Percentiles rank a stretch among this genome's conserved stretches.
Evolutionary conservation across 2,797 vertebrate genomes (phyloP).

Genomic region (Darevskia mixta): DNA sequence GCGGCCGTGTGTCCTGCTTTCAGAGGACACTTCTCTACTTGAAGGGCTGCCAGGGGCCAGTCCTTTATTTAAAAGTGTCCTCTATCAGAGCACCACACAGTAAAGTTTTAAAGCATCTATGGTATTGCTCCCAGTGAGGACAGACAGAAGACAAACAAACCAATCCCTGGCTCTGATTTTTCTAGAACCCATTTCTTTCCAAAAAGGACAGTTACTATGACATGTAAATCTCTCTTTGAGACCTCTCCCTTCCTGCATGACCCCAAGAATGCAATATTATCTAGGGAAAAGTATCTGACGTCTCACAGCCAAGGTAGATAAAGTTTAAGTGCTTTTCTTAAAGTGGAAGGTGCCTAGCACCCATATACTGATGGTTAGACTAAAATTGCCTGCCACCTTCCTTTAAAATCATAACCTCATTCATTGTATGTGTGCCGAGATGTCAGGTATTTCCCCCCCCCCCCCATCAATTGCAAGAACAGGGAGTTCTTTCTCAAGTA

Average conservation of each 20-base stretch:
- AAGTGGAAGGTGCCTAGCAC: neutral
- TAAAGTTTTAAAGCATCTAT: neutral
- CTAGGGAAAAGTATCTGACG: neutral
- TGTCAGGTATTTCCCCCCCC: accelerated
- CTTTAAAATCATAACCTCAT: no score
- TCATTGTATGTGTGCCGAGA: no score
- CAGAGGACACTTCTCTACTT: no score
- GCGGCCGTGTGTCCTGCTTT: no score
- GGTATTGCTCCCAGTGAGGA: neutral
- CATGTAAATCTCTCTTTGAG: neutral
- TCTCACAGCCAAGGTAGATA: neutral
- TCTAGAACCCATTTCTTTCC: neutral
- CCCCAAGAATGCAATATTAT: neutral
- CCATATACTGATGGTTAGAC: no score
- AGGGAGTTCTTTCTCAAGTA: neutral
- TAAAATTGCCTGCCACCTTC: no score
- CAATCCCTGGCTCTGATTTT: neutral
- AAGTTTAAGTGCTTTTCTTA: neutral
- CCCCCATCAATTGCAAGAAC: no score
- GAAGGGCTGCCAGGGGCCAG: no score
- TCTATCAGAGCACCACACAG: no score
- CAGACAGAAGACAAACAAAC: neutral
- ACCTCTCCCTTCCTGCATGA: neutral
- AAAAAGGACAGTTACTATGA: neutral
- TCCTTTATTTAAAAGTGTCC: no score